Evolutionary conservation across 2,113 vertebrate genomes (phyloP), one percentile per base, ranked within the genome.

Genomic region (Recurvirostra avosetta): DNA sequence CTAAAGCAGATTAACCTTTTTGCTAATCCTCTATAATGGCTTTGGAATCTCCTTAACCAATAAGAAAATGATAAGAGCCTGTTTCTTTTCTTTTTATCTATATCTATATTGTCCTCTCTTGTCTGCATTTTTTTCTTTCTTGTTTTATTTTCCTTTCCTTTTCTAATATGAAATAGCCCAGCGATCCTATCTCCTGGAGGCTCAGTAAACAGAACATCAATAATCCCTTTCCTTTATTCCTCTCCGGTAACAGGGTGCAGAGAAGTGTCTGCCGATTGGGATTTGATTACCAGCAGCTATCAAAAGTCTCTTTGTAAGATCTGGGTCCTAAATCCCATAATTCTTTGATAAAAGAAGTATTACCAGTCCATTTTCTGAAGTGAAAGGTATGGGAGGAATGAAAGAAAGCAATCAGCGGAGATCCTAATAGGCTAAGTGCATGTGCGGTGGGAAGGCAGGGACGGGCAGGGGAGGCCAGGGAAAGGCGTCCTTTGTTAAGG

Each of bases 281-380:
- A 98, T 98, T 98, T 98, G 98, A 98, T 98, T 98, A 97, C 67
- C 97, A 74, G 98, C 98, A 92, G 94, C 98, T 98, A 98, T 99
- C 98, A 98, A 98, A 98, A 98, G 97, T 97, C 97, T 97, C 96
- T 98, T 98, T 98, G 98, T 98, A 97, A 94, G 74, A 98, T 97
- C 94, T 97, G 88, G 98, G 98, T 98, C 98, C 98, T 98, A 99
- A 99, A 99, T 99, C 99, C 99, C 98, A 98, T 99, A 99, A 99
- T 99, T 99, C 99, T 98, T 98, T 98, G 98, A 98, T 98, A 97
- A 99, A 99, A 98, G 97, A 97, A 98, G 98, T 98, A 98, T 99
- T 98, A 98, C 97, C 94, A 66, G 97, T 94, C 97, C 98, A 98
- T 98, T 98, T 98, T 98, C 98, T 98, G 98, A 98, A 98, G 98